A percentile compares a stretch with the other conserved stretches of the same genome.
Evolutionary conservation across 1,140 invertebrate genomes (phyloP).

Genomic region (Sitobion miscanthi): DNA sequence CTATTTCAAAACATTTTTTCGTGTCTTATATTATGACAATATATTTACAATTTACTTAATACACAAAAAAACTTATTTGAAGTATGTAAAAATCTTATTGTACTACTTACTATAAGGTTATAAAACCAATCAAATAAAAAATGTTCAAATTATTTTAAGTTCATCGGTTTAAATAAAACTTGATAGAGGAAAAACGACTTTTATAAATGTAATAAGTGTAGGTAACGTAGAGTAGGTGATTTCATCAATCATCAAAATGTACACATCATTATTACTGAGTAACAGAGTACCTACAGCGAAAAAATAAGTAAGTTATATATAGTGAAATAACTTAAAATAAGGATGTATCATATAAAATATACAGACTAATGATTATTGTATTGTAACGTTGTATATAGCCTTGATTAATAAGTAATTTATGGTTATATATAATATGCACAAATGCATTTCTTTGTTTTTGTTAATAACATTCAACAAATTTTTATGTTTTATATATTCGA

Average conservation of each 20-base stretch:
- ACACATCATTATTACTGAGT: background rate
- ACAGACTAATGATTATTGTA: too few species aligned
- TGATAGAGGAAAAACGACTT: background rate
- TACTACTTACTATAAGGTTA: background rate
- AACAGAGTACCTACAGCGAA: background rate
- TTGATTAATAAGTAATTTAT: too few species aligned
- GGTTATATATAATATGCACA: too few species aligned
- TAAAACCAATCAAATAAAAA: background rate
- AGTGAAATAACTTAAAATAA: too few species aligned
- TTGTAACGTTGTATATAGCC: too few species aligned
- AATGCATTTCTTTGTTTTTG: too few species aligned
- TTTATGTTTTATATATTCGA: too few species aligned
- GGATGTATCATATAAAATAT: too few species aligned
- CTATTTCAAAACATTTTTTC: background rate
- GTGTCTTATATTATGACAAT: too few species aligned
- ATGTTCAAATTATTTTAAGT: background rate
- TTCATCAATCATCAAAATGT: background rate
- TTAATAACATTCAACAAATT: too few species aligned
- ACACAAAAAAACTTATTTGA: background rate
- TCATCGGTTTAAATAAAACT: background rate
- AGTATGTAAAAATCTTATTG: background rate
- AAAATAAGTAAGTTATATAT: background rate
- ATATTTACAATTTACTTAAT: too few species aligned
- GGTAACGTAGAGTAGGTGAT: background rate
- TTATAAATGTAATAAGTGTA: background rate